Conservation (phyloP, 2,888 invertebrate genomes). For the Unio delphinus region DNA sequence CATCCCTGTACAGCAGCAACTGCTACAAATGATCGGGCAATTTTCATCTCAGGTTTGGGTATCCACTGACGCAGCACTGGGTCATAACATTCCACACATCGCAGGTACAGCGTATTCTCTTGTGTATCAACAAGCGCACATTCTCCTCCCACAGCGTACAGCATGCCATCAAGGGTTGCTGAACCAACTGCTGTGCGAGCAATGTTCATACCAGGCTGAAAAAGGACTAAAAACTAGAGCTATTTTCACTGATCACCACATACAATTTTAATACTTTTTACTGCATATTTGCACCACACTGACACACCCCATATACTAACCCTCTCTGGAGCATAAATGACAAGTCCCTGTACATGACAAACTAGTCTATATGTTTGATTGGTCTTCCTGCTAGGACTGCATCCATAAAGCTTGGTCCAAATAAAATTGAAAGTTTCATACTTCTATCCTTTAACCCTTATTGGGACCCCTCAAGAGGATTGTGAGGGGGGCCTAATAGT, state of each 20-base stretch:
- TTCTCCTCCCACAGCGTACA: slow-evolving; percentile 68
- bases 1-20: slow-evolving; percentile 84
- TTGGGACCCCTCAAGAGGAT: no score
- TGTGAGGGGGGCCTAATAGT: no score
- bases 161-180: slow-evolving; percentile 58
- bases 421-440: no score
- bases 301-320: no score
- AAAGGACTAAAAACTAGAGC: neutral
- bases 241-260: neutral
- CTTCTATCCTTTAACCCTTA: no score
- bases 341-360: no score
- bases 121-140: slow-evolving; percentile 66
- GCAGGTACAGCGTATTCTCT: slow-evolving; percentile 67
- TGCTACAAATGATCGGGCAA: slow-evolving; percentile 78
- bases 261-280: neutral
- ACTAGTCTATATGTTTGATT: no score
- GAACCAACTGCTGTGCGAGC: slow-evolving; percentile 68
- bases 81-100: slow-evolving; percentile 65
- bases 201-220: slow-evolving; percentile 63
- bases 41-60: slow-evolving; percentile 60
- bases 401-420: no score
- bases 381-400: no score
- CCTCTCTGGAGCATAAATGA: no score
- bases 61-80: slow-evolving; percentile 63
- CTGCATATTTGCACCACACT: neutral